Evolutionary conservation across 2,113 vertebrate genomes (phyloP).

Genomic region (Hypanus sabinus): DNA sequence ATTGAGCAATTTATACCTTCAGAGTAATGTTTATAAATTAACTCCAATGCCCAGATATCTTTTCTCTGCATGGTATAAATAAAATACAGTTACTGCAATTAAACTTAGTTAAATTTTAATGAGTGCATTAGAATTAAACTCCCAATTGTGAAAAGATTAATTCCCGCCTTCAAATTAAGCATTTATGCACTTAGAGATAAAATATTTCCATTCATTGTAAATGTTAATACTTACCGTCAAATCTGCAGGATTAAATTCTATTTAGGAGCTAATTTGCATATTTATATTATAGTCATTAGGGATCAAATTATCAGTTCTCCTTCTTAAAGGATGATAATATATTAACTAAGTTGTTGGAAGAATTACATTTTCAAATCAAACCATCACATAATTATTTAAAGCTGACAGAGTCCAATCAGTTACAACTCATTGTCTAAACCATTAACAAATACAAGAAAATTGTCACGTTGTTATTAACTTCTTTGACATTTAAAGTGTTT

Average conservation of each 20-base stretch:
- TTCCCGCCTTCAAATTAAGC: background rate
- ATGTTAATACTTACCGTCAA: background rate
- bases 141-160: background rate
- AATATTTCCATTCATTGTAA: background rate
- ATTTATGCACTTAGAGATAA: background rate
- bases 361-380: background rate
- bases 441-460: background rate
- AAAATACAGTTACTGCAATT: background rate
- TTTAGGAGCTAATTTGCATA: background rate
- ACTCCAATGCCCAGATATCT: background rate
- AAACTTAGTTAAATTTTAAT: conserved; percentile 6
- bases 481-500: background rate
- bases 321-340: background rate
- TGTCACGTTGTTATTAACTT: background rate
- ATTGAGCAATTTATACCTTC: background rate
- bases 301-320: background rate
- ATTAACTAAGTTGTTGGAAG: background rate
- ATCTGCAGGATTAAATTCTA: background rate
- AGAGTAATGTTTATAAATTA: background rate
- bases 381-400: conserved; percentile 11
- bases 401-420: background rate
- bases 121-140: no score
- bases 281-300: conserved; percentile 13
- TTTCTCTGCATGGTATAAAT: conserved; percentile 2
- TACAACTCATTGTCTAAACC: background rate